Conservation (phyloP, 64 coral and sea anemone genomes). For the Platygyra sinensis region DNA sequence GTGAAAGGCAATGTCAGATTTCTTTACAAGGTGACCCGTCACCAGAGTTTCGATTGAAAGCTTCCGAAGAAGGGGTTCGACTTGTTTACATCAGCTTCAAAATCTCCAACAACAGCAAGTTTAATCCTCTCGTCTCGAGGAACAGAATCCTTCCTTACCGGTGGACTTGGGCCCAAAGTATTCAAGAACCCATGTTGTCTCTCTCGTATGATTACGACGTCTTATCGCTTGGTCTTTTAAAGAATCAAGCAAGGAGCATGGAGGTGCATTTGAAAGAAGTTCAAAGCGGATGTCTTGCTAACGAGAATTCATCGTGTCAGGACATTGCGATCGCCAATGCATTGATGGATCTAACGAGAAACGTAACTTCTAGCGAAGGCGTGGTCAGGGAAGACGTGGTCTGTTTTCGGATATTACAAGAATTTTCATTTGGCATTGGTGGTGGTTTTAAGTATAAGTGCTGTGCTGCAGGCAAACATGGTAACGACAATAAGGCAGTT, state of each 20-base stretch:
- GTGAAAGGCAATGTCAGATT: conserved; percentile 9
- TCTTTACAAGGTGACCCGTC: neutral
- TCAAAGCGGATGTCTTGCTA: conserved; percentile 4
- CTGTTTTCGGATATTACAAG: conserved; percentile 46
- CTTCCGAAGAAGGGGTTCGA: conserved; percentile 36
- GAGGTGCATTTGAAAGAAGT: neutral
- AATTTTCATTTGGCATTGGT: conserved; percentile 49
- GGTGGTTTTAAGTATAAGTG: conserved; percentile 43
- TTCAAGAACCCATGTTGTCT: conserved; percentile 11
- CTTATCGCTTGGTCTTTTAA: conserved; percentile 51
- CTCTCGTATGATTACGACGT: conserved; percentile 54
- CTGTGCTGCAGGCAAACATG: neutral
- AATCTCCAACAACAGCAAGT: neutral
- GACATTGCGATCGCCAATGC: conserved; percentile 22
- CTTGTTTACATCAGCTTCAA: conserved; percentile 40
- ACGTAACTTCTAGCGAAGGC: neutral
- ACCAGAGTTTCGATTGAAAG: conserved; percentile 11
- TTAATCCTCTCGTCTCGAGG: neutral
- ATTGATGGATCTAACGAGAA: conserved; percentile 15
- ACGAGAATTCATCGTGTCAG: conserved; percentile 23
- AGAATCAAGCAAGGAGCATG: conserved; percentile 39
- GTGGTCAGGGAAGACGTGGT: conserved; percentile 17
- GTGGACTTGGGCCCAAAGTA: conserved; percentile 46
- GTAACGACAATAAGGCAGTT: neutral
- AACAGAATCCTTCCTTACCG: conserved; percentile 46